Percentiles rank a stretch among this genome's conserved stretches.
These are phyloP conservation scores for Podarcis siculus DNA, from an alignment of 2,797 vertebrate genomes.

Conservation along the genomic window DNA sequence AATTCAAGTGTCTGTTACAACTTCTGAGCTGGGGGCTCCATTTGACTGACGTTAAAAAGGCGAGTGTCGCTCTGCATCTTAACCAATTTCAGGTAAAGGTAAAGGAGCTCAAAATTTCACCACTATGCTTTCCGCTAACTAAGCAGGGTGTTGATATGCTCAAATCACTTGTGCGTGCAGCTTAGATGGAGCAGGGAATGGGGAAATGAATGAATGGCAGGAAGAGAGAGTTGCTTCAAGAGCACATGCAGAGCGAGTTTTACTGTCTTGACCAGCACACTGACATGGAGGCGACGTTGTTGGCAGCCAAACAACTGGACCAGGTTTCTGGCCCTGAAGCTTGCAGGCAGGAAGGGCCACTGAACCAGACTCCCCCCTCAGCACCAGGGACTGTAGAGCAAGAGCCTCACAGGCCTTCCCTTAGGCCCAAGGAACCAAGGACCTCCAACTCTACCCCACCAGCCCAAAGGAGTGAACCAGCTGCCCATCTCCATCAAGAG, in stretches of 20 bases:
- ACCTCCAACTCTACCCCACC: too few species aligned
- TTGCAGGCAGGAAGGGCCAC: neutral
- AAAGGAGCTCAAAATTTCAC: neutral
- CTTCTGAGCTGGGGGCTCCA: neutral
- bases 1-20: neutral
- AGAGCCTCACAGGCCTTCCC: too few species aligned
- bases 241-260: neutral
- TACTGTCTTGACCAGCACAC: neutral
- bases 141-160: neutral
- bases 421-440: too few species aligned
- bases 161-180: neutral
- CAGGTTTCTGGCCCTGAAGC: neutral
- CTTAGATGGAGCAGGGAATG: neutral
- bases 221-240: neutral
- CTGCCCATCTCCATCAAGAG: too few species aligned
- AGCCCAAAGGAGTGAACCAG: too few species aligned
- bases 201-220: neutral
- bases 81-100: neutral
- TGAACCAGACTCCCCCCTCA: neutral
- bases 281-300: neutral
- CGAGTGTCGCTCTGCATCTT: neutral
- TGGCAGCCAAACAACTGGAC: neutral
- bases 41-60: neutral
- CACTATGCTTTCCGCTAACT: neutral
- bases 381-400: neutral